Base-by-base conservation (phyloP, 2,113 vertebrate genomes). In the Trogon melanurus region DNA sequence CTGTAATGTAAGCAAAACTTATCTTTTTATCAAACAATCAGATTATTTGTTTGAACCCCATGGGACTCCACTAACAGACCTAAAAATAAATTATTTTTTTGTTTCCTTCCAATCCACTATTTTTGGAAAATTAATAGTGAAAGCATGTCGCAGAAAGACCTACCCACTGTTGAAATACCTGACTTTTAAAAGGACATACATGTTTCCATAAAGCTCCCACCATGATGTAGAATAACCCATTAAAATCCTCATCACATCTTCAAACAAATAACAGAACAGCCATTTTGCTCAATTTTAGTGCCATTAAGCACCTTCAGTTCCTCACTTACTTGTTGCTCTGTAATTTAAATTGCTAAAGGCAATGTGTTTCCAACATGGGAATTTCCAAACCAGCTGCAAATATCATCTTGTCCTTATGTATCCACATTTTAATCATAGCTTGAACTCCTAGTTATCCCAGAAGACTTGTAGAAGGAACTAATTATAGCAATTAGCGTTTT, bases 61-160 rank as follows among this genome's bases (percentile, higher is more conserved):
- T 0, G 8, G 30, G 16, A 61, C 25, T 44, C 56, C 51, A 80
- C 0, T 6, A 65, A 30, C 60, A 67, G 29, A 71, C 26, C 19
- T 67, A 47, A 38, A 11, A 85, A 76, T 10, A 45, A 76, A 26
- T 53, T 2, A 3, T 2, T 18, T n/a, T 21, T 58, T n/a, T 6
- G 12, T 69, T 72, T 85, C 36, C 27, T 47, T 27, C 9, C 47
- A 58, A 11, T 36, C 15, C 47, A 32, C 2, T 11, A 29, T 34
- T 64, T 41, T 73, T 10, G 88, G n/a, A 44, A 76, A 67, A 34
- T 12, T 5, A 47, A 11, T 7, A 47, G 18, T 22, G 30, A 85
- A 72, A 58, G 64, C 45, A 3, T 1, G 3, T 22, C 20, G 47
- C 65, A n/a, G 22, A 17, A 65, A 69, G 30, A 75, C 56, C 23